Evolutionary conservation across 2,113 vertebrate genomes (phyloP), one percentile per base, ranked within the genome.

Genomic region (Melanotaenia duboulayi): DNA sequence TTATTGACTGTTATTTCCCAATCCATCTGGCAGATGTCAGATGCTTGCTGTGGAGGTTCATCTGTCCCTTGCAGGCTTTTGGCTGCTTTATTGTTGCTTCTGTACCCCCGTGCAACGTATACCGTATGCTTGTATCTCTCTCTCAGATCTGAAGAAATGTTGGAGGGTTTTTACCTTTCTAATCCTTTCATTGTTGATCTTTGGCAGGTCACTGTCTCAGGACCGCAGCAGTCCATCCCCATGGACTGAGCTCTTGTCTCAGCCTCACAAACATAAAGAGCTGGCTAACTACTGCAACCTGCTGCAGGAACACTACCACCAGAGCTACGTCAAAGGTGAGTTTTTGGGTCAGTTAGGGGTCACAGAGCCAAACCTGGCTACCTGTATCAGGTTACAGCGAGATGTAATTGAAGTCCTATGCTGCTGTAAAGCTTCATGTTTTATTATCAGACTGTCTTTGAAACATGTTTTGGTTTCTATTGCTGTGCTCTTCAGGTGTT

Each of bases 291-390:
- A 96, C 71, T 99, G 97, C 89, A 95, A 93, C 0, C 91, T 99
- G 65, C 92, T 99, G 35, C 97, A 99, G 83, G 97, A 99, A 65
- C 95, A 99, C 32, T 98, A 97, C 54, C 96, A 97, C 80, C 97
- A 97, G 83, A 97, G 97, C 92, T 99, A 35, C 8, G 32, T 35
- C 32, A 35, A 35, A 35, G 32, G 40, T 42, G 12, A 42, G 12
- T 42, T 42, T 13, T 42, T 42, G 12, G 40, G 40, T 42, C 40
- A 42, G 7, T 40, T 11, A 11, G 40, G 14, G 12, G 14, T 42
- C 2, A 42, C 40, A 42, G 13, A 42, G 40, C 40, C 40, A 42
- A 42, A 42, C 40, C 40, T 42, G 12, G 14, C 13, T 16, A 42
- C 40, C 40, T 42, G 40, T 40, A 3, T 40, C 39, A 39, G 37